A percentile compares a stretch with the other conserved stretches of the same genome.
phyloP scores from a whole-genome alignment of 2,113 vertebrate species.

The Sturnira hondurensis region DNA sequence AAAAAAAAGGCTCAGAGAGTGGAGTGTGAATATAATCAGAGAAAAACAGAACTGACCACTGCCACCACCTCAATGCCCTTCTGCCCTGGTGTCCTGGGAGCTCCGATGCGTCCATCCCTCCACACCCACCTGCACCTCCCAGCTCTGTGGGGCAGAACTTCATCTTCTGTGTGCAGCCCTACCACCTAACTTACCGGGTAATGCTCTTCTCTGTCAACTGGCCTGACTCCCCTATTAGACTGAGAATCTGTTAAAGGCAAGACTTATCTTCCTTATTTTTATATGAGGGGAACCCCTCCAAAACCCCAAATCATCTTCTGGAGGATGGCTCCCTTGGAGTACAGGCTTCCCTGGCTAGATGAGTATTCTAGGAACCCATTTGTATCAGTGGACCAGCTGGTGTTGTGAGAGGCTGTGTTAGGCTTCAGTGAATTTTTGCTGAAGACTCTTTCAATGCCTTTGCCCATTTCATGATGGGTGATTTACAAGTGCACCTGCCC shows the following conservation, averaged over 20 bases:
- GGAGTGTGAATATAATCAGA: neutral
- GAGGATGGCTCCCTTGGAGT: no score
- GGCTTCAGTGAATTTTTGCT: no score
- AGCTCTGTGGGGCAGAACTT: neutral
- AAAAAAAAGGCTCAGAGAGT: neutral
- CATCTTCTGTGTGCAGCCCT: neutral
- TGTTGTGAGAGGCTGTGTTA: no score
- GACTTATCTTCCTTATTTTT: neutral
- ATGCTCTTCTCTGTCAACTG: neutral
- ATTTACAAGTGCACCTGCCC: no score
- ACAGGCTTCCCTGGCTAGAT: no score
- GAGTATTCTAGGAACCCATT: no score
- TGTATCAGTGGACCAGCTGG: no score
- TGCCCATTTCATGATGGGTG: no score
- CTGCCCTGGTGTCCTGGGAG: neutral
- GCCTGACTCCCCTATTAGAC: neutral
- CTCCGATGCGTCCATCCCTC: neutral
- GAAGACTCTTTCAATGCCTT: no score
- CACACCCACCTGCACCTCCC: neutral
- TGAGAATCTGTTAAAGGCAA: neutral
- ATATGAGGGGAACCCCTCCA: no score
- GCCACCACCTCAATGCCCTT: neutral
- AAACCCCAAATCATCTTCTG: no score
- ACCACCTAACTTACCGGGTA: no score
- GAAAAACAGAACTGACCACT: neutral